Conservation (phyloP, 2,797 vertebrate species). For the Poeciliopsis infans region DNA sequence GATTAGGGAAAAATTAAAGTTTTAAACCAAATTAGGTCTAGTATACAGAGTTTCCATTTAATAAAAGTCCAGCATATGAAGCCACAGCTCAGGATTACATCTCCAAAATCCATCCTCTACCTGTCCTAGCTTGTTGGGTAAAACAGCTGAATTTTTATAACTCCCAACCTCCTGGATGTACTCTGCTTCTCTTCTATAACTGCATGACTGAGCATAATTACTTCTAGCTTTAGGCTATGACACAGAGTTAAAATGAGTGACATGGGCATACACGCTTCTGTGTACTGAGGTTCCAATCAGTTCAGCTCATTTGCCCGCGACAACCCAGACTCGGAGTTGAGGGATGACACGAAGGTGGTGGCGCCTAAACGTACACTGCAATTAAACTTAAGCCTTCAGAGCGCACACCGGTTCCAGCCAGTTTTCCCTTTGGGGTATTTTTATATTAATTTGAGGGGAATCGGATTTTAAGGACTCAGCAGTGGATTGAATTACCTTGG, state of each 20-base stretch:
- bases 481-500: constrained; percentile 46
- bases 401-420: constrained; percentile 15
- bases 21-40: not conserved
- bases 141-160: constrained; percentile 10
- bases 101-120: not conserved
- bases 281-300: constrained; percentile 26
- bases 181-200: constrained; percentile 15
- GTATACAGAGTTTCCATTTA: not conserved
- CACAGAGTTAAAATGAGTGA: constrained; percentile 26
- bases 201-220: constrained; percentile 41
- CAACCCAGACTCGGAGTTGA: constrained; percentile 6
- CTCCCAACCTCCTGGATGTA: constrained; percentile 26
- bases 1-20: not conserved
- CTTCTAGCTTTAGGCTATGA: constrained; percentile 34
- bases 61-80: not conserved
- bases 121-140: constrained; percentile 1
- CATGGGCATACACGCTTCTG: not conserved
- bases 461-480: constrained; percentile 46
- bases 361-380: constrained; percentile 5
- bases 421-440: constrained; percentile 42
- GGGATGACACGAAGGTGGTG: constrained; percentile 8
- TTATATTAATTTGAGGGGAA: constrained; percentile 34
- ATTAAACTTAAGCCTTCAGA: constrained; percentile 14
- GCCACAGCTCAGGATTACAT: not conserved
- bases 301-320: constrained; percentile 36